phyloP scores from a whole-genome alignment of 1,140 invertebrate species.

The Homarus americanus region DNA sequence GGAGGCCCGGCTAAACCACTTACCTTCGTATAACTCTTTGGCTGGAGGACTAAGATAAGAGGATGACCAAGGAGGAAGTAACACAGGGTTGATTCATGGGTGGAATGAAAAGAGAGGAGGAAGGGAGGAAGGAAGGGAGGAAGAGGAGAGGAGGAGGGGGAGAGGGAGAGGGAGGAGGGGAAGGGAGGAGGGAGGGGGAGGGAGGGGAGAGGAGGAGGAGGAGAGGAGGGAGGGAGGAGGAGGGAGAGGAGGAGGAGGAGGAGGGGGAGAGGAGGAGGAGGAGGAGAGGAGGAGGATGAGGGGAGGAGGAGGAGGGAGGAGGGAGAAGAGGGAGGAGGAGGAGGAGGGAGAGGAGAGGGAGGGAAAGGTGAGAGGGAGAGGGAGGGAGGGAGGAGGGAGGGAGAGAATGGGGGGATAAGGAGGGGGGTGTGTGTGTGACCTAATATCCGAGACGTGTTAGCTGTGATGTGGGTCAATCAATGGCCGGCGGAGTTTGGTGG shows the following conservation, averaged over 20 bases:
- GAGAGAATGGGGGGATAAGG: neutral
- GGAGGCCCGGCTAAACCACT: no score
- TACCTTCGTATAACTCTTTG: no score
- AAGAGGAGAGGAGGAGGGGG: neutral
- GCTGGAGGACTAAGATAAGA: no score
- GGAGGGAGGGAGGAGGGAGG: neutral
- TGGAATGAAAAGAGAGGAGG: no score
- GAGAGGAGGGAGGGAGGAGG: neutral
- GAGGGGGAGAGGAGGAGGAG: neutral
- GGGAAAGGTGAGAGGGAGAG: neutral
- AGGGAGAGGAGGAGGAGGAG: neutral
- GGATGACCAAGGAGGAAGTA: no score
- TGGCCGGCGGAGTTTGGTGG: neutral
- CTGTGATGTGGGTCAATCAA: conserved; percentile 30
- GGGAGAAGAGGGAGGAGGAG: neutral
- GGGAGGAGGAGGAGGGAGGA: neutral
- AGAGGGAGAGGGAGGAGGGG: neutral
- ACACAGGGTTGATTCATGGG: no score
- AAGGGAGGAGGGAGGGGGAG: neutral
- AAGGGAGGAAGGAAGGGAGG: neutral
- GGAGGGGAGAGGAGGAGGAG: neutral
- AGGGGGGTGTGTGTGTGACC: neutral
- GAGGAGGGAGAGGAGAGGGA: neutral
- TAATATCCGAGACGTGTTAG: conserved; percentile 13
- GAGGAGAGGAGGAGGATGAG: neutral